Conservation (phyloP, 2,113 vertebrate species). For the Epinephelus fuscoguttatus region DNA sequence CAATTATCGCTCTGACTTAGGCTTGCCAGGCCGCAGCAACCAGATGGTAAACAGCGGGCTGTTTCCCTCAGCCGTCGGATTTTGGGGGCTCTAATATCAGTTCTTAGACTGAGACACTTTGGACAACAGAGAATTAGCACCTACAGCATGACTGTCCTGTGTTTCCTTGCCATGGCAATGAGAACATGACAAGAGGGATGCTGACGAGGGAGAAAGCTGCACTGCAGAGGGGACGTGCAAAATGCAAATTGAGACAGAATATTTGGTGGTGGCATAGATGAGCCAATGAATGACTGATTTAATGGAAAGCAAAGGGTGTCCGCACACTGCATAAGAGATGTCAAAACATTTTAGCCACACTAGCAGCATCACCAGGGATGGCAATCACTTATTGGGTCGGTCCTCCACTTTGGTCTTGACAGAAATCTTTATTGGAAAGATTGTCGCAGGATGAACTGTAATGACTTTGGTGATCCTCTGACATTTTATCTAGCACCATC, state of each 20-base stretch:
- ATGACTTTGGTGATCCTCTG: not conserved
- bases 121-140: conserved; percentile 70
- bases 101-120: conserved; percentile 52
- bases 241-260: not conserved
- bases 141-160: conserved; percentile 2
- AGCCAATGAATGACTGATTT: not conserved
- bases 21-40: conserved; percentile 46
- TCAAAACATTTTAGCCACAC: not conserved
- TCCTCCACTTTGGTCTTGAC: not conserved
- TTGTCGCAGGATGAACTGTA: not conserved
- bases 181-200: conserved; percentile 4
- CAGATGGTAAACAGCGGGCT: conserved; percentile 76
- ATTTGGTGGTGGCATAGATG: not conserved
- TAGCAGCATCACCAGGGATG: not conserved
- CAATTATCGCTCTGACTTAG: conserved; percentile 71
- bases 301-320: not conserved
- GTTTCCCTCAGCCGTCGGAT: conserved; percentile 46
- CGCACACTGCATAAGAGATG: not conserved
- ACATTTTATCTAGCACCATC: not conserved
- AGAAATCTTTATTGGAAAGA: not conserved
- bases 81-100: conserved; percentile 68
- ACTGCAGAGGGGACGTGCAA: not conserved
- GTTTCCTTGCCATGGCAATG: conserved; percentile 2
- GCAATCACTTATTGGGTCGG: not conserved
- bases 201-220: conserved; percentile 2